Conservation (phyloP, 2,888 invertebrate genomes). For the Erpobdella octoculata region DNA sequence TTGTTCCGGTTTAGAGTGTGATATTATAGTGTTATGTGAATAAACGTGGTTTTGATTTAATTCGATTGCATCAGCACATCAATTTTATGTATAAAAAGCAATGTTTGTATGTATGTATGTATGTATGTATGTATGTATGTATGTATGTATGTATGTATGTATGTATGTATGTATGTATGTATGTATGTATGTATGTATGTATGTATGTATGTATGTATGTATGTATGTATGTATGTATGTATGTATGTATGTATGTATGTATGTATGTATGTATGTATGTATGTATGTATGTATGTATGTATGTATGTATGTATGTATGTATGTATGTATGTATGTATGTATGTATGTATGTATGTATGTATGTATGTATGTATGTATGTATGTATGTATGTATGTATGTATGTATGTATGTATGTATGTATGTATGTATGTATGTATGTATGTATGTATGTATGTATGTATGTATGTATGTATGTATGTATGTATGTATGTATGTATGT, state of each 20-base stretch:
- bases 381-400: neutral
- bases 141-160: neutral
- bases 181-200: neutral
- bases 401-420: neutral
- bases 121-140: neutral
- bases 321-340: neutral
- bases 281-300: neutral
- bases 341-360: neutral
- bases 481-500: no score
- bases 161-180: slow-evolving; percentile 12
- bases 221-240: neutral
- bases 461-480: neutral
- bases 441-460: neutral
- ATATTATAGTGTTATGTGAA: no score
- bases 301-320: neutral
- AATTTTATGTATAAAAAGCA: neutral
- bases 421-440: slow-evolving; percentile 1
- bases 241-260: neutral
- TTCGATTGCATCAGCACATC: no score
- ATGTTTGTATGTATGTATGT: slow-evolving; percentile 4
- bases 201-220: neutral
- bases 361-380: neutral
- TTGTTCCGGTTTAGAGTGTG: neutral
- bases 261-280: neutral
- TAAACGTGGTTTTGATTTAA: no score